A percentile compares a stretch with the other conserved stretches of the same genome.
These are phyloP conservation scores for Columba livia DNA, from an alignment of 2,113 vertebrate species.

Conservation along the genomic window DNA sequence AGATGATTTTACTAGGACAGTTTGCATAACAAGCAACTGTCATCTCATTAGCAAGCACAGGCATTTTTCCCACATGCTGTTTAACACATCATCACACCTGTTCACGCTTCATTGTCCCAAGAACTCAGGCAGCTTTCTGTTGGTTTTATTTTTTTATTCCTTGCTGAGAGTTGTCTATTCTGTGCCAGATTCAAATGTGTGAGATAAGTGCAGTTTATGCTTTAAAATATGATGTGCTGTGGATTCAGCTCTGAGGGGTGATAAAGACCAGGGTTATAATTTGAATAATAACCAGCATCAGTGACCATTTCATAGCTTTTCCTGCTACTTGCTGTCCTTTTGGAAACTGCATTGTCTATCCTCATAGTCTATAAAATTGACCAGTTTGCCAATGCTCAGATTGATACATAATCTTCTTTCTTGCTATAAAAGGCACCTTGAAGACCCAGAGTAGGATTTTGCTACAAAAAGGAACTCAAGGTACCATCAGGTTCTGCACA, in stretches of 20 bases:
- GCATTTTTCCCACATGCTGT: constrained; percentile 61
- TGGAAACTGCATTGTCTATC: not conserved
- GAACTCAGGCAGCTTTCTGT: constrained; percentile 13
- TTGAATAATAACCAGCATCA: not conserved
- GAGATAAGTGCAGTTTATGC: not conserved
- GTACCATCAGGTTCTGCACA: not conserved
- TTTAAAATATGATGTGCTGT: not conserved
- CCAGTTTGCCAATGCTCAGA: not conserved
- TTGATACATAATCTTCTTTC: not conserved
- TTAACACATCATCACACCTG: constrained; percentile 65
- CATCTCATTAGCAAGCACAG: constrained; percentile 62
- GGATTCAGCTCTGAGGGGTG: not conserved
- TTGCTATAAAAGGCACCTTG: not conserved
- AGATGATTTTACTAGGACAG: constrained; percentile 45
- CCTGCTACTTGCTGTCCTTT: not conserved
- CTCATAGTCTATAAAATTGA: not conserved
- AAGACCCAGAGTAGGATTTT: not conserved
- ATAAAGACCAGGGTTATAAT: not conserved
- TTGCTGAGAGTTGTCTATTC: not conserved
- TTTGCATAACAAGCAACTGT: constrained; percentile 59
- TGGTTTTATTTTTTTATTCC: constrained; percentile 3
- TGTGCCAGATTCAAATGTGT: not conserved
- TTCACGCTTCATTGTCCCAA: constrained; percentile 56
- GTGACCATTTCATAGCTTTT: not conserved
- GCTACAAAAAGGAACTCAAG: not conserved